Evolutionary conservation across 2,888 invertebrate genomes (phyloP).

Genomic region (Julus scanicus): DNA sequence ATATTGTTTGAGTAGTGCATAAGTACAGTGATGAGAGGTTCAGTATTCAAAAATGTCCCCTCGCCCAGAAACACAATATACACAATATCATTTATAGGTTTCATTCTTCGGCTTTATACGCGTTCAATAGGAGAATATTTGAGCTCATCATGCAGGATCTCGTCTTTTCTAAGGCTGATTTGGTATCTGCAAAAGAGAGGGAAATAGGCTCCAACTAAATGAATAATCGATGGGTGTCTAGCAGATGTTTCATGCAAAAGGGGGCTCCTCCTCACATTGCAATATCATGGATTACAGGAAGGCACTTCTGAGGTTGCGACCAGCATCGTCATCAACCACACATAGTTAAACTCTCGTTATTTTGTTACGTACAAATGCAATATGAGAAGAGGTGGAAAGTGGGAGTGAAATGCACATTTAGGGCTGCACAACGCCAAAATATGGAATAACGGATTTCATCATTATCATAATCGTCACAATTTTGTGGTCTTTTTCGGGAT

Average conservation of each 20-base stretch:
- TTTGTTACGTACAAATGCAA: slow-evolving; percentile 2
- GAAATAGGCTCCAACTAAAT: slow-evolving; percentile 21
- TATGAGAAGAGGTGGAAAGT: neutral
- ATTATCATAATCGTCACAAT: neutral
- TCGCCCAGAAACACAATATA: slow-evolving; percentile 22
- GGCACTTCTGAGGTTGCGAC: slow-evolving; percentile 33
- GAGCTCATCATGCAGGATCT: slow-evolving; percentile 22
- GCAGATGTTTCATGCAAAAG: slow-evolving; percentile 33
- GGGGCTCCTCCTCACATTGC: neutral
- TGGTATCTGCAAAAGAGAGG: slow-evolving; percentile 21
- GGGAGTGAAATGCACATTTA: neutral
- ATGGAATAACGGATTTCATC: neutral
- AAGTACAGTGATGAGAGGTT: too few relatives aligned
- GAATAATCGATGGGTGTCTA: slow-evolving; percentile 25
- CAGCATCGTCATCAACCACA: slow-evolving; percentile 33
- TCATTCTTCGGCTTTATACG: neutral
- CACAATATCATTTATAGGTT: slow-evolving; percentile 25
- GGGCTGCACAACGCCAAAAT: neutral
- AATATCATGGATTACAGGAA: slow-evolving; percentile 26
- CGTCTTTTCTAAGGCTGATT: neutral
- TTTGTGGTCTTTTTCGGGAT: neutral
- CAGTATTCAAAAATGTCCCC: neutral
- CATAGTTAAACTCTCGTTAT: slow-evolving; percentile 33
- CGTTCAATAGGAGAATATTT: slow-evolving; percentile 14
- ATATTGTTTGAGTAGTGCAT: too few relatives aligned